These are phyloP conservation scores for Hemiprocne comata DNA, from an alignment of 2,113 vertebrate species.

Conservation along the genomic window DNA sequence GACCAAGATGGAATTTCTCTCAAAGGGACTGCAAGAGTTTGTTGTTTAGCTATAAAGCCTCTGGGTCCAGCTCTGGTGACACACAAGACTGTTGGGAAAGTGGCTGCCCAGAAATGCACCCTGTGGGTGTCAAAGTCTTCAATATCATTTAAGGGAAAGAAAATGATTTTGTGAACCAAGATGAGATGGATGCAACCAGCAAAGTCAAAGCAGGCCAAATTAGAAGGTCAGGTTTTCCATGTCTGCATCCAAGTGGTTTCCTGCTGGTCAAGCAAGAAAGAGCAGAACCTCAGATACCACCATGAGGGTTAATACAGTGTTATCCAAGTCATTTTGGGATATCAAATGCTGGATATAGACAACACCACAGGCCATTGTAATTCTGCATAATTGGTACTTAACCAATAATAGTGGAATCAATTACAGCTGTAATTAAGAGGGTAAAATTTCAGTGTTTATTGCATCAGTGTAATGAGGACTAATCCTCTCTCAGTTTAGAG, in stretches of 20 bases:
- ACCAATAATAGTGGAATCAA: background rate
- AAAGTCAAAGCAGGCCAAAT: background rate
- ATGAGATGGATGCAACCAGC: background rate
- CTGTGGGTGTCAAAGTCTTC: fast-evolving
- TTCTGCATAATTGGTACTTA: slow-evolving; percentile 27
- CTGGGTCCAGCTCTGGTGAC: background rate
- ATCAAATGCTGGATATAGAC: background rate
- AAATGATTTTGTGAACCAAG: background rate
- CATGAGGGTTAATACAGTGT: background rate
- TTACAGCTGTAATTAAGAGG: background rate
- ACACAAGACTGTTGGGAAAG: background rate
- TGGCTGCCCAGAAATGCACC: background rate
- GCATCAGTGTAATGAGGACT: background rate
- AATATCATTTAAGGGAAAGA: background rate
- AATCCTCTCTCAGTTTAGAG: background rate
- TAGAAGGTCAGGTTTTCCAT: background rate
- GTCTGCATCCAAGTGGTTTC: background rate
- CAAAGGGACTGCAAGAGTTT: background rate
- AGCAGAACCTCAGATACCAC: background rate
- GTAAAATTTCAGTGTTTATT: background rate
- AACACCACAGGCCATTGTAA: background rate
- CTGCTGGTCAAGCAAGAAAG: background rate
- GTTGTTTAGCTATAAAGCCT: background rate
- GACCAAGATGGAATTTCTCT: background rate
- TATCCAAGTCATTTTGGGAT: background rate